Conservation (phyloP, 2,797 vertebrate species). For the Myioborus miniatus region DNA sequence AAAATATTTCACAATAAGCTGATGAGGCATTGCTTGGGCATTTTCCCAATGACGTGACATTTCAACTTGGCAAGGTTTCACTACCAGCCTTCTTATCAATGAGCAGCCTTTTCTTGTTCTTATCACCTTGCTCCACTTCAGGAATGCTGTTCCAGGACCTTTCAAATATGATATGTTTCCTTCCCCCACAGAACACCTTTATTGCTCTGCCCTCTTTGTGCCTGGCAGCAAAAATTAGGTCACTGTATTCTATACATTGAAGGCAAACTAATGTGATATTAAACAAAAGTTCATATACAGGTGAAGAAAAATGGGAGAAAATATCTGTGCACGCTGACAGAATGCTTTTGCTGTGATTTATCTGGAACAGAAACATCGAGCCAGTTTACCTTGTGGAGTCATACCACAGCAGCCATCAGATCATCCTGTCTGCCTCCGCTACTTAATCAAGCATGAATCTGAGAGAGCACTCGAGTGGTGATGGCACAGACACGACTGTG, state of each 20-base stretch:
- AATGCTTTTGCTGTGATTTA: conserved; percentile 17
- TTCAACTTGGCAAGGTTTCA: background rate
- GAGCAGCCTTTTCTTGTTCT: background rate
- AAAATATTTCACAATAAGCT: background rate
- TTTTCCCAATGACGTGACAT: background rate
- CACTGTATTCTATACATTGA: background rate
- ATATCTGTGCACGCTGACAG: background rate
- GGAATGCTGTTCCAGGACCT: background rate
- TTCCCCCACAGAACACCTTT: background rate
- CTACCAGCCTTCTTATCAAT: background rate
- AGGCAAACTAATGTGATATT: background rate
- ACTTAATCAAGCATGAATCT: conserved; percentile 43
- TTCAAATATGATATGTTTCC: background rate
- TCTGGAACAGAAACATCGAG: conserved; percentile 2
- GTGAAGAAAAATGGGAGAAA: conserved; percentile 5
- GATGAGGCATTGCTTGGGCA: background rate
- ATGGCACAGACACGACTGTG: background rate
- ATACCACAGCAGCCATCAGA: conserved; percentile 10
- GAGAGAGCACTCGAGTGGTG: background rate
- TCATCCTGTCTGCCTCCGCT: background rate
- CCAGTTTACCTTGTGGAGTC: background rate
- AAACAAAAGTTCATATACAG: background rate
- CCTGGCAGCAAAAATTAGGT: background rate
- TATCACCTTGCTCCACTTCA: background rate
- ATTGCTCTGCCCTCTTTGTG: background rate